Evolutionary conservation across 2,888 invertebrate species (phyloP), one percentile per base, ranked within the genome.

Genomic region (Mesoligia furuncula): DNA sequence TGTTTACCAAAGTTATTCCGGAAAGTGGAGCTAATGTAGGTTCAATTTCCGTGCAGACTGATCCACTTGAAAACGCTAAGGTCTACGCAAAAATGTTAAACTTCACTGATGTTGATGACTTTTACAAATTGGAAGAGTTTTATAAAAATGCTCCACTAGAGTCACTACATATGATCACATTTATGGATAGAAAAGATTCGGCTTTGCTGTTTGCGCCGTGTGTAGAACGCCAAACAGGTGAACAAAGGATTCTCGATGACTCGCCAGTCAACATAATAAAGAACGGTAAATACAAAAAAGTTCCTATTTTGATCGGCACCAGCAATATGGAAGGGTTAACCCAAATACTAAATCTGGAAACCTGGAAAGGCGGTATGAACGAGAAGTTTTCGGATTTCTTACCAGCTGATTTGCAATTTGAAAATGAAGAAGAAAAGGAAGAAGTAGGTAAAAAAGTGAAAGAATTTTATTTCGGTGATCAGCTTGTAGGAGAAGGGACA

Each of bases 391-490:
- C 90, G 24, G 88, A 91, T 15, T 93, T 91, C 71, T 68, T 94
- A 66, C 93, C 94, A 17, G 84, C 51, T 24, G 91, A 93, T 77
- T 90, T 94, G 31, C 71, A 89, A 62, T 93, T 93, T 85, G 75
- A 85, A 62, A 90, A 72, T 75, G 73, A 89, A 39, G 67, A 85
- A 67, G 88, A 92, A 72, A 92, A 81, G 72, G 80, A 90, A 57
- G 69, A 83, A 69, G 77, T 93, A 0, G 87, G 88, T 8, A 74
- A 82, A 51, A 75, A 73, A 73, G 78, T 92, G 2, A 93, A 92
- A 81, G 72, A 90, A 13, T 93, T 92, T 85, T 93, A 93, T 85
- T 94, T 94, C 82, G 93, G 92, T 15, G 79, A 90, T n/a, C 66
- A 89, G 15, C 62, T 81, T 5, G 83, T 93, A 13, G 79, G 78